These are phyloP conservation scores for Apamea crenata DNA, from an alignment of 2,888 invertebrate species.

Conservation along the genomic window DNA sequence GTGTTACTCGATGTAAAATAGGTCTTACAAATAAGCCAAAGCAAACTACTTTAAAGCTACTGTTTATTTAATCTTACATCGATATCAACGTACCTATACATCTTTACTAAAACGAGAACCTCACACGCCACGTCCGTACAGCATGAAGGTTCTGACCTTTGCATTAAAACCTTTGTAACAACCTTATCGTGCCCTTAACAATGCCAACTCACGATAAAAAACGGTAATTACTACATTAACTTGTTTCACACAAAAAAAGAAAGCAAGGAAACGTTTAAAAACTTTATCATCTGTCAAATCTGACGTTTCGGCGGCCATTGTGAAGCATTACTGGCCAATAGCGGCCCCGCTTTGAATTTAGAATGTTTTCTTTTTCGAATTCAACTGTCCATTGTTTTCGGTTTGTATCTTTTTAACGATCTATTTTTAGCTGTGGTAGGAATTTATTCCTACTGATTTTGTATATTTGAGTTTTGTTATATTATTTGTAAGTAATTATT, in stretches of 20 bases:
- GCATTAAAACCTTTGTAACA: slow-evolving; percentile 19
- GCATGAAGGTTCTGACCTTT: slow-evolving; percentile 48
- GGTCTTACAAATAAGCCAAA: neutral
- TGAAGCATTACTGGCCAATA: slow-evolving; percentile 78
- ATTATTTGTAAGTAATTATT: neutral
- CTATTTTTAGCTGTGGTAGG: slow-evolving; percentile 49
- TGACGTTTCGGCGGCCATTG: slow-evolving; percentile 85
- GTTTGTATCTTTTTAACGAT: slow-evolving; percentile 65
- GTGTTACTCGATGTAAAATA: neutral
- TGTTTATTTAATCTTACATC: slow-evolving; percentile 16
- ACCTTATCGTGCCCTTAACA: slow-evolving; percentile 43
- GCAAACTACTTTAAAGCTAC: slow-evolving; percentile 4
- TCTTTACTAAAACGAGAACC: slow-evolving; percentile 16
- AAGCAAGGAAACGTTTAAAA: slow-evolving; percentile 65
- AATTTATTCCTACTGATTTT: neutral
- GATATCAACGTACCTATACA: neutral
- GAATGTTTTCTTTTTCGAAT: slow-evolving; percentile 82
- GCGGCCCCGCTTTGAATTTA: slow-evolving; percentile 81
- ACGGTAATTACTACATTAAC: slow-evolving; percentile 64
- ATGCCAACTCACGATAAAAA: slow-evolving; percentile 49
- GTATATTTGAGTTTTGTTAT: neutral
- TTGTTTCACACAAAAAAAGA: slow-evolving; percentile 68
- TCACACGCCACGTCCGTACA: neutral
- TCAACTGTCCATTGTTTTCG: slow-evolving; percentile 78
- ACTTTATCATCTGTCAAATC: slow-evolving; percentile 85